phyloP scores from a whole-genome alignment of 2,113 vertebrate species.

The Pan troglodytes region DNA sequence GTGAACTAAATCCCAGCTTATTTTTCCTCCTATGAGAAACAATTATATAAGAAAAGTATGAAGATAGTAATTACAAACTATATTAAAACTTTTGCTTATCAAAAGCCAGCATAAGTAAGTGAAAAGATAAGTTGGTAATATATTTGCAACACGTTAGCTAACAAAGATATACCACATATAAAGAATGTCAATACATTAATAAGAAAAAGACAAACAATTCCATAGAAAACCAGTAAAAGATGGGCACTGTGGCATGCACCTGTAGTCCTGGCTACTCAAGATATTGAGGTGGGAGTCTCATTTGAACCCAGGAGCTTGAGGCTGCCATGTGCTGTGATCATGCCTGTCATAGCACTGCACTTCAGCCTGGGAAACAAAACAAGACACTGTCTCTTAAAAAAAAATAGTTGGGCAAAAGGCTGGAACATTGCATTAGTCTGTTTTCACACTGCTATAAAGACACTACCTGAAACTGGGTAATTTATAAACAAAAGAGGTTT shows the following conservation, averaged over 20 bases:
- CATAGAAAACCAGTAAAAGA: background rate
- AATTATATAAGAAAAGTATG: slow-evolving; percentile 5
- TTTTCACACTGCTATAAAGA: no score
- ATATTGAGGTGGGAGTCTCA: background rate
- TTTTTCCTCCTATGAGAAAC: background rate
- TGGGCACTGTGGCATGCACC: background rate
- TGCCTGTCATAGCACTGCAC: background rate
- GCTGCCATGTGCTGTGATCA: background rate
- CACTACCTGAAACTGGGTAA: no score
- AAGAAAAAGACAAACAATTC: background rate
- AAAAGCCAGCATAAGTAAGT: background rate
- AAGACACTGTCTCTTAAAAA: background rate
- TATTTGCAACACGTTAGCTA: background rate
- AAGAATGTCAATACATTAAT: background rate
- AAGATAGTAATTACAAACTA: background rate
- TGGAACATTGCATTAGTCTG: background rate
- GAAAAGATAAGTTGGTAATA: background rate
- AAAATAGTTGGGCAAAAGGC: background rate
- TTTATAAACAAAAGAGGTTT: no score
- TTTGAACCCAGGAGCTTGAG: background rate
- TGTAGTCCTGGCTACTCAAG: background rate
- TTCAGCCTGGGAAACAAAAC: background rate
- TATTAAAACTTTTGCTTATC: background rate
- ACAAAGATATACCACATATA: background rate
- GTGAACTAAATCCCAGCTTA: slow-evolving; percentile 12